Evolutionary conservation across 2,113 vertebrate species (phyloP), one percentile per base, ranked within the genome.

Genomic region (Lagopus muta): DNA sequence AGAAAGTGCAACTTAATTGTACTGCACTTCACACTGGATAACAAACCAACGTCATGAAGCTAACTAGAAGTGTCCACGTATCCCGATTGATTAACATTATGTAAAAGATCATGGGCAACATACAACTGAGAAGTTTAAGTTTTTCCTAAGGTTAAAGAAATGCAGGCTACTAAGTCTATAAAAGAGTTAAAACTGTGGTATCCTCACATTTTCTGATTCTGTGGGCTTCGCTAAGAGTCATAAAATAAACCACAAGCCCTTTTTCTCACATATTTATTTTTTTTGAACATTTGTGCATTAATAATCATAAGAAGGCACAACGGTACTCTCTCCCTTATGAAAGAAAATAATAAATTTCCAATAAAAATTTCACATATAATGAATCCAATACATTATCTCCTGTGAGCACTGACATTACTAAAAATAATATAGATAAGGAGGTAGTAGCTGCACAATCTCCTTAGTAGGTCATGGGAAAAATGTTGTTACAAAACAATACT

Each of bases 341-440:
- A 92, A 88, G 18, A 55, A 90, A 93, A 82, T 24, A 78, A 52
- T 61, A 52, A 89, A 83, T 83, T 80, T 34, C 13, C 32, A 54
- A 62, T 70, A 38, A 79, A 62, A 60, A 60, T 74, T 89, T 94
- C 79, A 71, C 72, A 90, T 71, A 21, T 38, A 74, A 85, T 92
- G 82, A 82, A 60, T 77, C 42, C 69, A 83, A 75, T 77, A 60
- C 20, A 30, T 83, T 82, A 12, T 67, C 42, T 91, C 69, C 72
- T 89, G 64, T 88, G 91, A 71, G 87, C 47, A 89, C 52, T 91
- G 67, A 42, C 69, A 80, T 90, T 50, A 47, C 82, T 94, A 92
- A 93, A 94, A 91, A 89, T 82, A 95, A 95, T 80, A 91, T 7
- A 92, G 91, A 95, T 92, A 93, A 94, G 72, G 89, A 92, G 79